Base-by-base conservation (phyloP, 2,888 invertebrate genomes). In the Octonoba sinensis region DNA sequence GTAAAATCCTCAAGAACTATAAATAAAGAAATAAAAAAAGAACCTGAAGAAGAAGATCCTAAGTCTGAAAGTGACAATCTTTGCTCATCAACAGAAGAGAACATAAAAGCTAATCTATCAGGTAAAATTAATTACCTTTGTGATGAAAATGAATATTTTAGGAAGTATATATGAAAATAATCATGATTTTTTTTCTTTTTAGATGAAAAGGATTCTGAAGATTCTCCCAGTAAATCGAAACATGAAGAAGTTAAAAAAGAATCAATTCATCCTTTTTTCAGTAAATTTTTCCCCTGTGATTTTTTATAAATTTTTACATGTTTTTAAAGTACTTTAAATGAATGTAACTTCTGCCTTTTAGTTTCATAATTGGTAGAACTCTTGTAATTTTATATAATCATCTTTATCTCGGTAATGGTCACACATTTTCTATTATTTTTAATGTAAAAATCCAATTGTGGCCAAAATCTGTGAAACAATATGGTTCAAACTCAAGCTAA, bases 1-100 rank as follows among this genome's bases (percentile, higher is more conserved):
- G 49, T 77, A 54, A 46, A 47, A 59, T 62, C 64, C 36, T 13
- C 60, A 60, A 60, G 24, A 36, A n/a, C 36, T 27, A 6, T 36
- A 36, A 16, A 36, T 36, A 46, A 77, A 54, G 54, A n/a, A 3
- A 54, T 22, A 60, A 60, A 60, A 24, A 16, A 20, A 24, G 22
- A 16, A 60, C 16, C 59, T 60, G 13, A 22, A 24, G 54, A 54
- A 6, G 54, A 54, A 54, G 15, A 16, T n/a, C 54, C 15, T 20
- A 54, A 54, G n/a, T 54, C 54, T 8, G 54, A 54, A 18, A 71
- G 18, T 36, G 16, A 27, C 13, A 20, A 44, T n/a, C 16, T 20
- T 18, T 22, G 51, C 36, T 56, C 65, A n/a, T 15, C 8, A 54
- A 36, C 24, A 24, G 22, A 15, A 54, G 36, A 62, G 8, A 18